Evolutionary conservation across 2,888 invertebrate species (phyloP).

Genomic region (Camptogramma bilineatum): DNA sequence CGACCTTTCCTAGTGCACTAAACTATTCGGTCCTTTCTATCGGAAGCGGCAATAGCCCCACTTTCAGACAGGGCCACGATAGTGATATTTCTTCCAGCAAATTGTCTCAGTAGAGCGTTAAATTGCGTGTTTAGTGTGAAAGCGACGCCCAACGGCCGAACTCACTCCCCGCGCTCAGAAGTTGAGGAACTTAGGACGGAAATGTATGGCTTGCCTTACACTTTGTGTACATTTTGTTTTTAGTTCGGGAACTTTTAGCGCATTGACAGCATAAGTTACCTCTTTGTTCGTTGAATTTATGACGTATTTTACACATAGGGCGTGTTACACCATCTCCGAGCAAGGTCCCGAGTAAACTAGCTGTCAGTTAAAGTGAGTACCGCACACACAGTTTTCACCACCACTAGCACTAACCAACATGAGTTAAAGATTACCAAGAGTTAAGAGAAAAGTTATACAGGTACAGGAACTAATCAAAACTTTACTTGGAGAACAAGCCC

Average conservation of each 20-base stretch:
- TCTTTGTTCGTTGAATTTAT: neutral
- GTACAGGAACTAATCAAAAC: no score
- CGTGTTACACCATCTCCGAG: no score
- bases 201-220: constrained; percentile 1
- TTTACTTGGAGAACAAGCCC: no score
- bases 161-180: neutral
- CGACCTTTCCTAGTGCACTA: neutral
- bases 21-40: neutral
- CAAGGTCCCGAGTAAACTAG: no score
- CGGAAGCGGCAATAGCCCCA: constrained; percentile 19
- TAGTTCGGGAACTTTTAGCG: neutral
- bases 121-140: constrained; percentile 23
- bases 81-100: constrained; percentile 19
- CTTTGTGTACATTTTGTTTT: neutral
- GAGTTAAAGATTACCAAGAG: no score
- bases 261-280: neutral
- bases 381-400: no score
- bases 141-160: neutral
- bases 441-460: no score
- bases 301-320: neutral
- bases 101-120: no score
- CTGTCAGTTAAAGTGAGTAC: no score
- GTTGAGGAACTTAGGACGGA: neutral
- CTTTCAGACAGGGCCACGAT: constrained; percentile 12
- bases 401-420: no score